A percentile compares a stretch with the other conserved stretches of the same genome.
Evolutionary conservation across 1,140 invertebrate species (phyloP).

Genomic region (Venustaconcha ellipsiformis): DNA sequence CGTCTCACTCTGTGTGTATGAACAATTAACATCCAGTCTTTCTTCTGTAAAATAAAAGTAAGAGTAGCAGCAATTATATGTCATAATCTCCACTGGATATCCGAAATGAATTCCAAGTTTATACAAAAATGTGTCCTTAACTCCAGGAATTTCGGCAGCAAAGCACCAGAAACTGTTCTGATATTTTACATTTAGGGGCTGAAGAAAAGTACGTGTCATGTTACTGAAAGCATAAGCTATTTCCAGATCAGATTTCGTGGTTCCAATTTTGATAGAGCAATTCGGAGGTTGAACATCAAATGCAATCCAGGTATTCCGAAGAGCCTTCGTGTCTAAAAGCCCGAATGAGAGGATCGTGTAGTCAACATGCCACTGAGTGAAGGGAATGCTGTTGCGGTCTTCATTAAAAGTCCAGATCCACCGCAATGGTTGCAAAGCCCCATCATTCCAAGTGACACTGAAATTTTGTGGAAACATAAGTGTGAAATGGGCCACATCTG

Average conservation of each 20-base stretch:
- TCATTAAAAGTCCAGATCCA: too few relatives aligned
- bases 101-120: slow-evolving; percentile 9
- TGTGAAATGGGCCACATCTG: too few relatives aligned
- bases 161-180: slow-evolving; percentile 13
- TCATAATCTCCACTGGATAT: slow-evolving; percentile 4
- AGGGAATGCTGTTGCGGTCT: too few relatives aligned
- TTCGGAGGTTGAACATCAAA: background rate
- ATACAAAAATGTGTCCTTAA: slow-evolving; percentile 6
- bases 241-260: background rate
- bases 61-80: slow-evolving; percentile 15
- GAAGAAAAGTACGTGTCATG: background rate
- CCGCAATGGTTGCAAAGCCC: too few relatives aligned
- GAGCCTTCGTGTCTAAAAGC: slow-evolving; percentile 20
- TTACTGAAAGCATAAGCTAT: background rate
- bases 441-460: too few relatives aligned
- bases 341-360: slow-evolving; percentile 9
- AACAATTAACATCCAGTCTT: too few relatives aligned
- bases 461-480: too few relatives aligned
- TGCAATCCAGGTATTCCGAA: background rate
- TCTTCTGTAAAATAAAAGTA: background rate
- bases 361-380: slow-evolving; percentile 5
- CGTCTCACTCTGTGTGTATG: background rate
- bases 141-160: slow-evolving; percentile 4
- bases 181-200: background rate
- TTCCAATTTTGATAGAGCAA: slow-evolving; percentile 4